These are phyloP conservation scores for Bathynomus jamesi DNA, from an alignment of 1,140 invertebrate species.

Conservation along the genomic window DNA sequence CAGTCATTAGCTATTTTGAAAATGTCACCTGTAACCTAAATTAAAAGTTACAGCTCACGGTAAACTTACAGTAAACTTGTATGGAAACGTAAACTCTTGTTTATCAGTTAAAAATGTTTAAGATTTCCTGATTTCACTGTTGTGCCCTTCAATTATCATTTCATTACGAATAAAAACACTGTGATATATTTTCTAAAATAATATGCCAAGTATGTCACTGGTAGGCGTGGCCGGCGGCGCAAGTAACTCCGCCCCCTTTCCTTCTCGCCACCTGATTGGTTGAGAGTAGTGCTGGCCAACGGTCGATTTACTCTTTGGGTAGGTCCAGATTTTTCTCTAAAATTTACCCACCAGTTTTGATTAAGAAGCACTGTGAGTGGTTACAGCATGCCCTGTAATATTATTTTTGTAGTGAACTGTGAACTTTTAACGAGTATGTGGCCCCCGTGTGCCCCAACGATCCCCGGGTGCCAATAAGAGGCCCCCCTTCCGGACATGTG, in stretches of 20 bases:
- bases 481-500: background rate
- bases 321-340: background rate
- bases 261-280: background rate
- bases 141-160: too few species aligned
- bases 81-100: too few species aligned
- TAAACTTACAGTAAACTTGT: too few species aligned
- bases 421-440: background rate
- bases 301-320: background rate
- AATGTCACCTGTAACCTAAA: too few species aligned
- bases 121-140: too few species aligned
- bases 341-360: background rate
- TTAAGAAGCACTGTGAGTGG: background rate
- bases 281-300: background rate
- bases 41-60: too few species aligned
- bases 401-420: background rate
- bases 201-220: background rate
- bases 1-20: too few species aligned
- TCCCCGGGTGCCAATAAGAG: background rate
- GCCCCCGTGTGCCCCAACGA: background rate
- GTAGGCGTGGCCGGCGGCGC: background rate
- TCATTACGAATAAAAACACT: too few species aligned
- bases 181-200: too few species aligned
- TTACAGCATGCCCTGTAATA: background rate
- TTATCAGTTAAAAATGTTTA: too few species aligned
- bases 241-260: background rate